These are phyloP conservation scores for Mantis religiosa DNA, from an alignment of 2,888 invertebrate species.

Conservation along the genomic window DNA sequence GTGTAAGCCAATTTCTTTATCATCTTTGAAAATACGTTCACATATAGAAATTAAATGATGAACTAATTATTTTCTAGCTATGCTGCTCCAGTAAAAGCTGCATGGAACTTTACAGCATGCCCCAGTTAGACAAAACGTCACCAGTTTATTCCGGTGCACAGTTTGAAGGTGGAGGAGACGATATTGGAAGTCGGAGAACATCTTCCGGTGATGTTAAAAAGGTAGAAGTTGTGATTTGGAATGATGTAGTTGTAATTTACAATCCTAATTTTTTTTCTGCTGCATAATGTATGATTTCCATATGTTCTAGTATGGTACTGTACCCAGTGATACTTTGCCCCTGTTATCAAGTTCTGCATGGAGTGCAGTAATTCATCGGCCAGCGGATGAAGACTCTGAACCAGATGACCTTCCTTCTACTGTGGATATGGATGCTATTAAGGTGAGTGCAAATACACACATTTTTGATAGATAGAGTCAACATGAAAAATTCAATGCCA, in stretches of 20 bases:
- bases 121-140: constrained; percentile 37
- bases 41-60: not conserved
- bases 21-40: not conserved
- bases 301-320: constrained; percentile 24
- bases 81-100: constrained; percentile 16
- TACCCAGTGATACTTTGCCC: constrained; percentile 26
- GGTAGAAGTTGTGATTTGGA: constrained; percentile 10
- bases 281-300: not conserved
- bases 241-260: not conserved
- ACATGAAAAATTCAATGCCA: too few species aligned
- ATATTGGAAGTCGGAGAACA: constrained; percentile 25
- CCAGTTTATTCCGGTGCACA: constrained; percentile 31
- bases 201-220: constrained; percentile 31
- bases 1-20: not conserved
- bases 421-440: constrained; percentile 63
- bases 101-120: constrained; percentile 37
- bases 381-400: constrained; percentile 52
- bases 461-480: too few species aligned
- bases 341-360: constrained; percentile 39
- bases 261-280: not conserved
- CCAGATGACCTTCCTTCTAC: constrained; percentile 60
- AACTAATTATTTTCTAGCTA: not conserved
- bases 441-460: too few species aligned
- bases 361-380: constrained; percentile 41
- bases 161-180: constrained; percentile 31